Base-by-base conservation (phyloP, 2,888 invertebrate species). In the Julus scanicus region DNA sequence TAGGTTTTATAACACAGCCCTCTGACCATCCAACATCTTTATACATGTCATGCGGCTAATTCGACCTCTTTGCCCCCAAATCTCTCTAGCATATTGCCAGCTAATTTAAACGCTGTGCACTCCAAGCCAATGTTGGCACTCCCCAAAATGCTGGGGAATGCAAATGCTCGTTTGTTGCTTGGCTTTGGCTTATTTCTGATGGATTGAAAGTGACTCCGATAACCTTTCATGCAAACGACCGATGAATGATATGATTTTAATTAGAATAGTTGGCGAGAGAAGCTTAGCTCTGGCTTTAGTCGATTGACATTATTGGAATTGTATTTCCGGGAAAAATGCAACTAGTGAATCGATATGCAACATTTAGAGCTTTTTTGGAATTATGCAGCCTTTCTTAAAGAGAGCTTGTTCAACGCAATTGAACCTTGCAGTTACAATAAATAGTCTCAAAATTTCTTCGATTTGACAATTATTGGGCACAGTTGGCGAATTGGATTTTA, bases 171-270 rank as follows among this genome's bases (percentile, higher is more conserved):
- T n/a, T 29, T 71, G 71, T 29, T 71, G 71, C 29, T 71, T 44
- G 44, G 44, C 44, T 44, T 44, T 8, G 71, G 71, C 71, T 29
- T 71, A 71, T 71, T 71, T 71, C 29, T 29, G 63, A 20, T 63
- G n/a, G 63, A n/a, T 29, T 71, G 71, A 29, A 2, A 29, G 29
- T 71, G 71, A 71, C 71, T n/a, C 29, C 11, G 0, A 71, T n/a
- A 71, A n/a, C 71, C 71, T n/a, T n/a, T n/a, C 29, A 11, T 71
- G 71, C 71, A n/a, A 29, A 71, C 71, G 29, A 71, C 71, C 71
- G 29, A 71, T 71, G 71, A 71, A 71, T 71, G 71, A 71, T 71
- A n/a, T 29, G 8, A 71, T 71, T 71, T 71, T 71, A 71, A 71
- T 71, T 71, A n/a, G 29, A 29, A 71, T 29, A 71, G 71, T 71